Evolutionary conservation across 2,113 vertebrate species (phyloP).

Genomic region (Oncorhynchus kisutch): DNA sequence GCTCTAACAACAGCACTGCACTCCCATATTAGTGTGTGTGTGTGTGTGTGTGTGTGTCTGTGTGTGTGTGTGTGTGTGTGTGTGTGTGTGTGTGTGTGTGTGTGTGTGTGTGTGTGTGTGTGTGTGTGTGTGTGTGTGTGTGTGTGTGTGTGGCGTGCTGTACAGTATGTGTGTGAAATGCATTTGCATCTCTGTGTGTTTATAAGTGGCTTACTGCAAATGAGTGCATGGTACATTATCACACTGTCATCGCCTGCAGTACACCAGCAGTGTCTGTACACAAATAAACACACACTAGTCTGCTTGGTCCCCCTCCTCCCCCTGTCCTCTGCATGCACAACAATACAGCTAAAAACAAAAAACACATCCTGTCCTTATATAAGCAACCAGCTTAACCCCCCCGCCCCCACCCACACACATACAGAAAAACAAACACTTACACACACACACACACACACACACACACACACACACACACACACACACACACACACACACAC

Average conservation of each 20-base stretch:
- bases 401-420: background rate
- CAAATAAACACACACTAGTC: constrained; percentile 17
- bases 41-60: background rate
- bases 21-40: background rate
- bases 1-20: background rate
- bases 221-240: constrained; percentile 67
- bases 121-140: background rate
- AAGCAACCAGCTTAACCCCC: constrained; percentile 1
- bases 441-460: constrained; percentile 12
- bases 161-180: constrained; percentile 15
- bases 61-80: background rate
- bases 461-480: background rate
- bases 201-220: constrained; percentile 72
- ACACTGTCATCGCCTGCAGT: constrained; percentile 61
- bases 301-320: background rate
- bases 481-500: constrained; percentile 2
- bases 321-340: background rate
- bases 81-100: background rate
- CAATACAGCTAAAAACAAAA: constrained; percentile 27
- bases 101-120: background rate
- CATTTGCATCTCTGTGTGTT: constrained; percentile 57
- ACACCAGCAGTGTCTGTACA: constrained; percentile 40
- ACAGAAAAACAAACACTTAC: background rate
- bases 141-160: background rate
- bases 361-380: constrained; percentile 14